Evolutionary conservation across 2,888 invertebrate genomes (phyloP).

Genomic region (Drosophila demipolita): DNA sequence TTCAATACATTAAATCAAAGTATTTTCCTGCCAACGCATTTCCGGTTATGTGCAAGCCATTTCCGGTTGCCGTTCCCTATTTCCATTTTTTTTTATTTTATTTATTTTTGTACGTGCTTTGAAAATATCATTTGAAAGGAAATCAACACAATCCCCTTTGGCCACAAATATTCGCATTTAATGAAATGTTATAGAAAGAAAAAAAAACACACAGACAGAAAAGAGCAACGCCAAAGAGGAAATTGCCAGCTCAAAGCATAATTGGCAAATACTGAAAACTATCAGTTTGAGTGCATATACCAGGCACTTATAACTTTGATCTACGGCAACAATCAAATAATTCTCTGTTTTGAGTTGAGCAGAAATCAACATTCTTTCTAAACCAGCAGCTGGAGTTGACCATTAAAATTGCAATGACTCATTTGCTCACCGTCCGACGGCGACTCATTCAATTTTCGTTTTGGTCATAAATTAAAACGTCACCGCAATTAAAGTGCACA

Average conservation of each 20-base stretch:
- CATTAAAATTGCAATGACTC: constrained; percentile 9
- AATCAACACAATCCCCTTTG: neutral
- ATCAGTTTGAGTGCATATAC: neutral
- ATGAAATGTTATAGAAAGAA: neutral
- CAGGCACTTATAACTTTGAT: too few species aligned
- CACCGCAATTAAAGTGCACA: constrained; percentile 49
- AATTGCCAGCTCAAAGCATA: neutral
- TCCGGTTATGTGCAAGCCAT: constrained; percentile 18
- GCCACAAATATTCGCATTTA: neutral
- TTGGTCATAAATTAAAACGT: constrained; percentile 64
- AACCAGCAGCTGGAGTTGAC: neutral
- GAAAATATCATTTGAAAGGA: neutral
- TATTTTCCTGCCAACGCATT: constrained; percentile 11
- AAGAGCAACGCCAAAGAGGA: neutral
- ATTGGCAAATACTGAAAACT: neutral
- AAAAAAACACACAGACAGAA: neutral
- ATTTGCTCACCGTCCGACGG: neutral
- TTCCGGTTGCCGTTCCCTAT: constrained; percentile 1
- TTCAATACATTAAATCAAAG: constrained; percentile 24
- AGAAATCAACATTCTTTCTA: neutral
- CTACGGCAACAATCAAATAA: neutral
- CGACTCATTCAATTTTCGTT: constrained; percentile 37
- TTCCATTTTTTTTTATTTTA: neutral
- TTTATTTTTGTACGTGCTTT: neutral
- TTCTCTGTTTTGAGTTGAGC: neutral